A percentile compares a stretch with the other conserved stretches of the same genome.
Evolutionary conservation across 2,888 invertebrate genomes (phyloP).

Genomic region (Beris chalybata): DNA sequence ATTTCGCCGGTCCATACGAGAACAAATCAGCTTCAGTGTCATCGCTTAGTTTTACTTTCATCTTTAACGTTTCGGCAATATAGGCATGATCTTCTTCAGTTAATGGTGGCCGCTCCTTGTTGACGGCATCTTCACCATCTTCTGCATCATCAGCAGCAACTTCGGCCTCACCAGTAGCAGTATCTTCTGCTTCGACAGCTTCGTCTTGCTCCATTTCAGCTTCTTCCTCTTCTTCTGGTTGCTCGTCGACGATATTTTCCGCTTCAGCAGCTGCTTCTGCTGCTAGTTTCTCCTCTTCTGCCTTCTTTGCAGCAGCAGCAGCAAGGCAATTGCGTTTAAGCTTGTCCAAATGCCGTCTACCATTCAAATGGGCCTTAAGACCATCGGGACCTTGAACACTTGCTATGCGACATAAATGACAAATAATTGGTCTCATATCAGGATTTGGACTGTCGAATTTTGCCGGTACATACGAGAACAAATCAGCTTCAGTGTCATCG

Average conservation of each 20-base stretch:
- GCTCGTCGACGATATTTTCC: background rate
- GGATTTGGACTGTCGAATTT: background rate
- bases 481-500: slow-evolving; percentile 28
- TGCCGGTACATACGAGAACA: slow-evolving; percentile 35
- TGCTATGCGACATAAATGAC: slow-evolving; percentile 31
- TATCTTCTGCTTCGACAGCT: background rate
- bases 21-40: slow-evolving; percentile 30
- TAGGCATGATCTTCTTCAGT: slow-evolving; percentile 12
- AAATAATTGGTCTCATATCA: slow-evolving; percentile 26
- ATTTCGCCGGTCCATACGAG: slow-evolving; percentile 33
- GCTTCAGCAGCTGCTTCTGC: background rate
- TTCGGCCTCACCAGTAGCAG: background rate
- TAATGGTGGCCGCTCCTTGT: background rate
- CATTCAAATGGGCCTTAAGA: slow-evolving; percentile 25
- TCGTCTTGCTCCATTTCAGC: background rate
- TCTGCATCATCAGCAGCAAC: background rate
- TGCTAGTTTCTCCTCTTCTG: background rate
- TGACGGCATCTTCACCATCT: background rate
- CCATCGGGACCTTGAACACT: slow-evolving; percentile 1
- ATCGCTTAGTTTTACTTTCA: slow-evolving; percentile 28
- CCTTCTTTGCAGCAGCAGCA: background rate
- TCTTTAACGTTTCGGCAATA: slow-evolving; percentile 29
- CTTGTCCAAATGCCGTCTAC: slow-evolving; percentile 22
- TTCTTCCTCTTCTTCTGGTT: background rate
- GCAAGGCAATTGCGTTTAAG: too few species aligned